Evolutionary conservation across 2,888 invertebrate genomes (phyloP).

Genomic region (Melangyna quadrimaculata): DNA sequence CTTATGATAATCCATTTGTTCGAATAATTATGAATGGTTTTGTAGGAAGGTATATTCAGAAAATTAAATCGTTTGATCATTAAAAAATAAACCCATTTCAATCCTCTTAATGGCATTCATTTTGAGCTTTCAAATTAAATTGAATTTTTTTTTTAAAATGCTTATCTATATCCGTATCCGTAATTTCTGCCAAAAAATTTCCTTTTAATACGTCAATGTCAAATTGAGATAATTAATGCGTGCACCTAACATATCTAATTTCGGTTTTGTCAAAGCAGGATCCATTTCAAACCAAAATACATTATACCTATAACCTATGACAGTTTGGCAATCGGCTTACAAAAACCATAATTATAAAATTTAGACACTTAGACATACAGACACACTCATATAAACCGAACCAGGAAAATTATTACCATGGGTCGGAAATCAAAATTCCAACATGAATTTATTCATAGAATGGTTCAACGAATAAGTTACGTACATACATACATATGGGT

Average conservation of each 20-base stretch:
- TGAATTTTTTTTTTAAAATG: background rate
- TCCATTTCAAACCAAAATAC: background rate
- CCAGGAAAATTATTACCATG: slow-evolving; percentile 6
- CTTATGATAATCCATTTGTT: too few relatives aligned
- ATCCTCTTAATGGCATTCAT: background rate
- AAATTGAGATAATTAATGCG: background rate
- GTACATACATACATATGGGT: background rate
- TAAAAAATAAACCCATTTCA: too few relatives aligned
- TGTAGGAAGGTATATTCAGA: too few relatives aligned
- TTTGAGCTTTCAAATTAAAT: background rate
- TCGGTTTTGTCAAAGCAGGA: slow-evolving; percentile 24
- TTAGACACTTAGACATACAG: background rate
- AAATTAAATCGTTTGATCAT: too few relatives aligned
- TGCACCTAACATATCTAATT: background rate
- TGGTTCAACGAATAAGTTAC: background rate
- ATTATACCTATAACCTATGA: background rate
- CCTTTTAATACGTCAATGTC: slow-evolving; percentile 3
- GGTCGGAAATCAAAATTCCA: slow-evolving; percentile 19
- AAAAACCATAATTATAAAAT: slow-evolving; percentile 2
- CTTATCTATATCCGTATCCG: too few relatives aligned
- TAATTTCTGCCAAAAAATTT: background rate
- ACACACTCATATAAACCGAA: background rate
- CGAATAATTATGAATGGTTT: too few relatives aligned
- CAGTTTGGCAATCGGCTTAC: background rate
- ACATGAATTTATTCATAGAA: slow-evolving; percentile 21